A percentile compares a stretch with the other conserved stretches of the same genome.
Evolutionary conservation across 23 tunicate species (phyloP).

Genomic region (Oikopleura dioica): DNA sequence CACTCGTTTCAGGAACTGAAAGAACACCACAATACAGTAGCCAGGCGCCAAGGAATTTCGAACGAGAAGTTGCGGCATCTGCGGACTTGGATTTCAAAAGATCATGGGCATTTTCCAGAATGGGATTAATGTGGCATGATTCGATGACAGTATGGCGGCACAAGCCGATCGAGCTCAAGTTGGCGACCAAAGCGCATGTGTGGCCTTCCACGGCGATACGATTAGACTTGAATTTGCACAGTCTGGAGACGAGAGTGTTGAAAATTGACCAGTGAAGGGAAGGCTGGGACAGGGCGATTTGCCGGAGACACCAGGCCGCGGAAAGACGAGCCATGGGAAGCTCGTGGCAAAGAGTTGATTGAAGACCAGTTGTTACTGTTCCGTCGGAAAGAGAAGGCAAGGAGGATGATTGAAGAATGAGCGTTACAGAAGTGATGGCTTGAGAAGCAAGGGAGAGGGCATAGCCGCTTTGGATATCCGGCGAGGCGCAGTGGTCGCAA

Average conservation of each 20-base stretch:
- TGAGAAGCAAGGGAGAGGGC: background rate
- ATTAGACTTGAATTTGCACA: background rate
- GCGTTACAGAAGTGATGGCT: background rate
- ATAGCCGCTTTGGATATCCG: constrained; percentile 18
- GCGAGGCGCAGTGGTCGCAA: constrained; percentile 24
- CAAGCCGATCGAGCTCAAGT: too few species aligned
- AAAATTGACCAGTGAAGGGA: too few species aligned
- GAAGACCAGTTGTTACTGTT: background rate
- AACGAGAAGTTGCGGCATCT: too few species aligned
- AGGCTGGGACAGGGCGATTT: constrained; percentile 47
- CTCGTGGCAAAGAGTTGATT: background rate
- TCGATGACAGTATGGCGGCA: too few species aligned
- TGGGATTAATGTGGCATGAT: too few species aligned
- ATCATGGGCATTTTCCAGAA: too few species aligned
- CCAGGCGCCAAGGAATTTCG: background rate
- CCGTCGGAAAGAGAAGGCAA: background rate
- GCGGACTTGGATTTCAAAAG: too few species aligned
- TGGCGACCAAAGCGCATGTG: too few species aligned
- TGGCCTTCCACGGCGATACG: background rate
- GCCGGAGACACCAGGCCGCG: constrained; percentile 92
- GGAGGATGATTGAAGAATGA: background rate
- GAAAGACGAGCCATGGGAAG: constrained; percentile 29
- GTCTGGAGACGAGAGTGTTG: too few species aligned
- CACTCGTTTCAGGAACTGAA: too few species aligned
- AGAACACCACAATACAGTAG: background rate